A percentile compares a stretch with the other conserved stretches of the same genome.
These are phyloP conservation scores for Polylopha cassiicola DNA, from an alignment of 2,888 invertebrate genomes.

Conservation along the genomic window DNA sequence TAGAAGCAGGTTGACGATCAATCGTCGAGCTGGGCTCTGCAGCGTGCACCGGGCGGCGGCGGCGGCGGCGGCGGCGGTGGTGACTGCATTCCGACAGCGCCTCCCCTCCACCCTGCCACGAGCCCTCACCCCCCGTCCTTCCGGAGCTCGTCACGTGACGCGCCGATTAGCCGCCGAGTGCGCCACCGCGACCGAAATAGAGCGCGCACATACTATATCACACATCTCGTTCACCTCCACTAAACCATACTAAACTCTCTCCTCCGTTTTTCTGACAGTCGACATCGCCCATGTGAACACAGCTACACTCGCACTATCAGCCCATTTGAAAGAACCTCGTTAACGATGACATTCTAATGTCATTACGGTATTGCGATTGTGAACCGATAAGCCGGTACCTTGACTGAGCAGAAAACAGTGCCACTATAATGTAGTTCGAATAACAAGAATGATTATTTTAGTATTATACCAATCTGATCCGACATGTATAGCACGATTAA, in stretches of 20 bases:
- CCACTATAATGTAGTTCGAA: no score
- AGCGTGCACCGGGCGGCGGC: conserved; percentile 57
- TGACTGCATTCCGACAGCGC: conserved; percentile 71
- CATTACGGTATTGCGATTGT: conserved; percentile 14
- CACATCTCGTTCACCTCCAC: conserved; percentile 56
- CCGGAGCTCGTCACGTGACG: conserved; percentile 74
- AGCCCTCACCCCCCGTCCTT: conserved; percentile 66
- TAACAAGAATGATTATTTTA: no score
- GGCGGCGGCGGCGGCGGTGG: no score
- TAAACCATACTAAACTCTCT: conserved; percentile 56
- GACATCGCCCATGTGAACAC: conserved; percentile 31
- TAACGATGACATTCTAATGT: conserved; percentile 20
- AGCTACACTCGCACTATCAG: conserved; percentile 20
- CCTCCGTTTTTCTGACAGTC: conserved; percentile 45
- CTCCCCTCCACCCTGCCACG: conserved; percentile 39
- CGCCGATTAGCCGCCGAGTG: conserved; percentile 72
- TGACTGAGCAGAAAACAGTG: no score
- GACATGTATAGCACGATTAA: no score
- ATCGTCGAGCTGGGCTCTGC: conserved; percentile 49
- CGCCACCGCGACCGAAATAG: conserved; percentile 74
- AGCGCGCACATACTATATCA: conserved; percentile 60
- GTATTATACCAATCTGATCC: no score
- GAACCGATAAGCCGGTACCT: no score
- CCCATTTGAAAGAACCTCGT: conserved; percentile 14
- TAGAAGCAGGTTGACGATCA: conserved; percentile 50